phyloP scores from a whole-genome alignment of 1,140 invertebrate genomes.

The Drosophila auraria region DNA sequence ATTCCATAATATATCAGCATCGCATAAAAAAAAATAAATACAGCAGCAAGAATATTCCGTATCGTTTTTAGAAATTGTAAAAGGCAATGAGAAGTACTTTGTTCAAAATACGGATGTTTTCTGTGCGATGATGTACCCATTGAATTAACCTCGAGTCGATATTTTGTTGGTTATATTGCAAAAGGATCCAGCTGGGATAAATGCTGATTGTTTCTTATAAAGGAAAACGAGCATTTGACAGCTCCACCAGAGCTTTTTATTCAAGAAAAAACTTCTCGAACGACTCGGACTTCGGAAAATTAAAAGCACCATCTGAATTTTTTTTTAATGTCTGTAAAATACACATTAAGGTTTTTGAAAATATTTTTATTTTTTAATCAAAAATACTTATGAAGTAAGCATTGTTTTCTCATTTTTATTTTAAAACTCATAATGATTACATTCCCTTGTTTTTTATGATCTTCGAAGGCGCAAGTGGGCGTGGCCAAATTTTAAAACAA shows the following conservation, averaged over 20 bases:
- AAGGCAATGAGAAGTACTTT: not conserved
- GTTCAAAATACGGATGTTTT: not conserved
- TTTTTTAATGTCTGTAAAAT: no score
- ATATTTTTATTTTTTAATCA: no score
- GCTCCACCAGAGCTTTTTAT: no score
- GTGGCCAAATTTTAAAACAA: no score
- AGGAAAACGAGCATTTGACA: not conserved
- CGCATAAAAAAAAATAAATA: constrained; percentile 3
- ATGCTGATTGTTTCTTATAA: not conserved
- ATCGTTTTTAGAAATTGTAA: not conserved
- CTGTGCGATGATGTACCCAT: constrained; percentile 1
- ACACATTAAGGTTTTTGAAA: no score
- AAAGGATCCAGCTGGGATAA: not conserved
- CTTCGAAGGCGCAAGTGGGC: no score
- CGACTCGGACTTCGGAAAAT: not conserved
- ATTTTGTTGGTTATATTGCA: constrained; percentile 9
- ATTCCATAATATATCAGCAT: constrained; percentile 7
- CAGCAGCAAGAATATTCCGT: not conserved
- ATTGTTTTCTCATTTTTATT: no score
- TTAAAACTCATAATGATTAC: no score
- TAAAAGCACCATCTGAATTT: not conserved
- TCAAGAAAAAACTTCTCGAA: no score
- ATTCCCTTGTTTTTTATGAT: no score
- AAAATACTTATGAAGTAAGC: no score
- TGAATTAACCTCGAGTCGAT: constrained; percentile 9